Percentiles rank a stretch among this genome's conserved stretches.
phyloP scores from a whole-genome alignment of 2,113 vertebrate genomes.

The Apeltes quadracus region DNA sequence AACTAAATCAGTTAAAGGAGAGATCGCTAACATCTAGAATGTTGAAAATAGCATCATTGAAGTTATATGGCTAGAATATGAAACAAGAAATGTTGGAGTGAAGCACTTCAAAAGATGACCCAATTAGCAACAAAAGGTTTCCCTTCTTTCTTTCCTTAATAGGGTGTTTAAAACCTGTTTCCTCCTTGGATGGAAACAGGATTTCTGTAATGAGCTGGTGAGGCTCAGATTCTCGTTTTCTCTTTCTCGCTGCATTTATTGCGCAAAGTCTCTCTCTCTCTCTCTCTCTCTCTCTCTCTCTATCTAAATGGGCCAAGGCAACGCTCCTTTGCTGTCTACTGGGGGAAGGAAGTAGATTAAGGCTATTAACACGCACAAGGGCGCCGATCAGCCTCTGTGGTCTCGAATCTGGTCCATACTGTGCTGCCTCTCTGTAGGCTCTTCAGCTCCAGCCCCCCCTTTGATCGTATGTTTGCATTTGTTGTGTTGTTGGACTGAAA shows the following conservation, averaged over 20 bases:
- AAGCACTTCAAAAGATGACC: conserved; percentile 56
- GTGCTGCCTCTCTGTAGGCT: conserved; percentile 20
- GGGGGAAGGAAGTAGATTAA: conserved; percentile 67
- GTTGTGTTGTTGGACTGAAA: conserved; percentile 40
- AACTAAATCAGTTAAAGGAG: conserved; percentile 27
- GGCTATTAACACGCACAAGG: conserved; percentile 62
- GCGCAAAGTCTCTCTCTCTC: conserved; percentile 35
- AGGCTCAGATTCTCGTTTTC: conserved; percentile 57
- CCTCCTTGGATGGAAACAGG: conserved; percentile 62
- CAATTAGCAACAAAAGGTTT: conserved; percentile 67
- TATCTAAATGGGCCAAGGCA: conserved; percentile 72
- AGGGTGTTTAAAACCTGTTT: conserved; percentile 66
- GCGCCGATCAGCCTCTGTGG: conserved; percentile 56
- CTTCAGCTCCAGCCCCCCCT: conserved; percentile 8
- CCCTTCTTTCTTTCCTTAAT: conserved; percentile 63
- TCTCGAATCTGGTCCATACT: conserved; percentile 44
- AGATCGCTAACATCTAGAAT: conserved; percentile 23
- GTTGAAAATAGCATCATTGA: conserved; percentile 41
- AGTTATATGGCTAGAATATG: conserved; percentile 41
- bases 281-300: conserved; percentile 35
- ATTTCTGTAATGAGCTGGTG: conserved; percentile 73
- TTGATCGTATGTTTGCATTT: conserved; percentile 18
- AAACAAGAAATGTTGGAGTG: conserved; percentile 29
- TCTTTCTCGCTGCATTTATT: conserved; percentile 41
- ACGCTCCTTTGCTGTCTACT: conserved; percentile 56